Percentiles rank a stretch among this genome's conserved stretches.
phyloP scores from a whole-genome alignment of 2,797 vertebrate species.

The Micromesistius poutassou region DNA sequence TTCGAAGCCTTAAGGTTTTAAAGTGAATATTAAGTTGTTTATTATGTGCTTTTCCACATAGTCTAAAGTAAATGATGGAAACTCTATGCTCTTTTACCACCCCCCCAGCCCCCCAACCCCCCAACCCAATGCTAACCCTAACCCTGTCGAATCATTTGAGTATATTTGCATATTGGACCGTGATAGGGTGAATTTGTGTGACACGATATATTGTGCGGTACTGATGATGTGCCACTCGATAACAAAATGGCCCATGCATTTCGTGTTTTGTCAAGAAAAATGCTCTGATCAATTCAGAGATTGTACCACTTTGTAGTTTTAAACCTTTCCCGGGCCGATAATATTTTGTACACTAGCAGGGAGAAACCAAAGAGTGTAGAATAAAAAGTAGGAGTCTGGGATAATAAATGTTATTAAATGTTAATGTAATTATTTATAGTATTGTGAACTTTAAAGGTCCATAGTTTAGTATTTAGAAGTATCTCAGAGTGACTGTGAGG shows the following conservation, averaged over 20 bases:
- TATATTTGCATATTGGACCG: conserved; percentile 2
- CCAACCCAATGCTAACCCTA: background rate
- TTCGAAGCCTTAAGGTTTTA: background rate
- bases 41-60: conserved; percentile 2
- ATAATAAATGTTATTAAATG: background rate
- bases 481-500: too few species aligned
- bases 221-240: background rate
- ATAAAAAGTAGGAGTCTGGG: too few species aligned
- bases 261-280: background rate
- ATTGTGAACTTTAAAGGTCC: background rate
- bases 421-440: background rate
- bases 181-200: background rate
- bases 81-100: background rate
- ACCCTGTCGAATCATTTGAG: background rate
- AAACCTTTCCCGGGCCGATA: too few species aligned
- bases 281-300: too few species aligned
- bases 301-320: too few species aligned
- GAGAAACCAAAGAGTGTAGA: too few species aligned
- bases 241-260: background rate
- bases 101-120: background rate
- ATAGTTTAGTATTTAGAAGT: too few species aligned
- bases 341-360: too few species aligned
- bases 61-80: background rate
- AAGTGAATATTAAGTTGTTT: background rate
- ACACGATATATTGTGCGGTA: background rate